Conservation (phyloP, 2,797 vertebrate species). For the Bufotes viridis region DNA sequence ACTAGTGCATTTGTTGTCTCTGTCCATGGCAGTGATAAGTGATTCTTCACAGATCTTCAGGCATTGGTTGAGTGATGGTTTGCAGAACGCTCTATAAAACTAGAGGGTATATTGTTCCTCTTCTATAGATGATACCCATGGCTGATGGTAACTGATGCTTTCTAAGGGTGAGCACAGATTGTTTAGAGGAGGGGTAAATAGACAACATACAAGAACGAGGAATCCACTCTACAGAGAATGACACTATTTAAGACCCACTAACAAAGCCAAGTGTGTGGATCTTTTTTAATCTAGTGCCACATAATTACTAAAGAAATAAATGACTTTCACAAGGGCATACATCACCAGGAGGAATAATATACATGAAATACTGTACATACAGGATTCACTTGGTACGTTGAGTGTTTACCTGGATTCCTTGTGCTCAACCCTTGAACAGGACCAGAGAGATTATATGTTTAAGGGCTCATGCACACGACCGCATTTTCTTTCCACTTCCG, state of each 20-base stretch:
- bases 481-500: no score
- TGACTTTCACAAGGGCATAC: not conserved
- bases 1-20: slow-evolving; percentile 26
- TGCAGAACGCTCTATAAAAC: slow-evolving; percentile 24
- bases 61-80: slow-evolving; percentile 43
- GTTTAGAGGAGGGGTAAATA: not conserved
- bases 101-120: not conserved
- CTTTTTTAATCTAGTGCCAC: not conserved
- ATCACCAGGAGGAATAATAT: not conserved
- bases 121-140: slow-evolving; percentile 28
- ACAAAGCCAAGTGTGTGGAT: not conserved
- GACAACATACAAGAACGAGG: not conserved
- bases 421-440: no score
- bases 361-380: not conserved
- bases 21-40: slow-evolving; percentile 47
- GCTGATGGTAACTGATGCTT: slow-evolving; percentile 11
- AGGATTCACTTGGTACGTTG: no score
- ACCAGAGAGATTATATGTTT: no score
- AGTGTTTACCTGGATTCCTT: no score
- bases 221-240: not conserved
- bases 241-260: not conserved
- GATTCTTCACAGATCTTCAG: slow-evolving; percentile 45
- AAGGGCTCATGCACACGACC: no score
- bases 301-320: not conserved
- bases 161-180: not conserved